Conservation (phyloP, 2,113 vertebrate genomes). For the human region DNA sequence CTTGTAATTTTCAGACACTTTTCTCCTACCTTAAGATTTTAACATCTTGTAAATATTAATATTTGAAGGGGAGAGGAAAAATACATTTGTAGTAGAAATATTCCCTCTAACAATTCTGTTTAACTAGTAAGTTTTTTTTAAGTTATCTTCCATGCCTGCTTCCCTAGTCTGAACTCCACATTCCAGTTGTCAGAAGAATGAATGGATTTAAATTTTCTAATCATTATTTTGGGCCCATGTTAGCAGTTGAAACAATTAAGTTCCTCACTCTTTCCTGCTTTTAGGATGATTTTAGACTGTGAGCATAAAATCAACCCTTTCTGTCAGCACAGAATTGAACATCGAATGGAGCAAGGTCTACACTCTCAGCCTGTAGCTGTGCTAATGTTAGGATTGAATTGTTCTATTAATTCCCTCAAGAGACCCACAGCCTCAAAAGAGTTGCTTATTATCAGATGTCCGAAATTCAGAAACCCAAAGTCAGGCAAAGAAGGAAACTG, state of each 20-base stretch:
- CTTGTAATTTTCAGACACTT: constrained; percentile 35
- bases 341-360: fast-evolving
- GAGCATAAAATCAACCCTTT: not conserved
- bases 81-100: constrained; percentile 53
- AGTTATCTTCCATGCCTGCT: constrained; percentile 3
- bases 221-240: constrained; percentile 19
- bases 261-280: not conserved
- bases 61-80: constrained; percentile 32
- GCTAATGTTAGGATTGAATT: not conserved
- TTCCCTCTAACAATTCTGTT: constrained; percentile 25
- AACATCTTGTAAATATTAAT: constrained; percentile 11
- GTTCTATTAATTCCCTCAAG: not conserved
- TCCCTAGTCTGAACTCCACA: not conserved
- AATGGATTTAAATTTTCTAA: constrained; percentile 16
- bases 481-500: not conserved
- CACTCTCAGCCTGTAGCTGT: not conserved
- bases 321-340: not conserved
- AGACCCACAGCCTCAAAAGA: not conserved
- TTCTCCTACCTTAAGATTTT: not conserved
- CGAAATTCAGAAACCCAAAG: constrained; percentile 21
- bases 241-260: not conserved
- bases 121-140: not conserved
- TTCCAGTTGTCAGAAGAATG: constrained; percentile 26
- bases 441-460: not conserved
- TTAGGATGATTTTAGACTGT: not conserved